phyloP scores from a whole-genome alignment of 1,140 invertebrate species.

The Drosophila malerkotliana region DNA sequence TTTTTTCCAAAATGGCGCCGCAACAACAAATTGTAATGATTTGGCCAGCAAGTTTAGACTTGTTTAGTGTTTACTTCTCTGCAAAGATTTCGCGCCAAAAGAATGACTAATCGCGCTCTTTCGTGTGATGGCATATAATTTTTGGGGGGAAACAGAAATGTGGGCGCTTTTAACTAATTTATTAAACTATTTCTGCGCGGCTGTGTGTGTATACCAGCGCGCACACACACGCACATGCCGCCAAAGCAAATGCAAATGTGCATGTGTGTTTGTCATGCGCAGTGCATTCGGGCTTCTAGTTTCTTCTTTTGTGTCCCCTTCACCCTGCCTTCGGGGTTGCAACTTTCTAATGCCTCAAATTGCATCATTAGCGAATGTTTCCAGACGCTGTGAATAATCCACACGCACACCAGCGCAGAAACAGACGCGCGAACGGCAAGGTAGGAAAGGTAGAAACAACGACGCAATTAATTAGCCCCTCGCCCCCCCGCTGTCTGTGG shows the following conservation, averaged over 20 bases:
- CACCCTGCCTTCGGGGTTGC: background rate
- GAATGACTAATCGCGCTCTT: background rate
- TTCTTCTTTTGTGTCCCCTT: background rate
- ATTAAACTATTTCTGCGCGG: background rate
- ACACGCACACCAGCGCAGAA: background rate
- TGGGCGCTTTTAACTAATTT: background rate
- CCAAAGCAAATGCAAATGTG: constrained; percentile 1
- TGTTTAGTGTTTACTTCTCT: background rate
- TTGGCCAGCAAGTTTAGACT: background rate
- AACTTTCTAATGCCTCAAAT: constrained; percentile 2
- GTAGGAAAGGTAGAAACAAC: constrained; percentile 28
- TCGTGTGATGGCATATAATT: constrained; percentile 13
- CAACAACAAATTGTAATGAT: constrained; percentile 23
- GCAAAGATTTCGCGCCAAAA: background rate
- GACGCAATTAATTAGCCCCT: constrained; percentile 63
- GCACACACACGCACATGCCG: constrained; percentile 17
- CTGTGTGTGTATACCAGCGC: constrained; percentile 11
- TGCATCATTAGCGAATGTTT: constrained; percentile 29
- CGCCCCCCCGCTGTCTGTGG: constrained; percentile 40
- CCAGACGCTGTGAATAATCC: constrained; percentile 17
- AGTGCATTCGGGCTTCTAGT: constrained; percentile 1
- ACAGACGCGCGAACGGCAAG: background rate
- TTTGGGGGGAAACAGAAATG: background rate
- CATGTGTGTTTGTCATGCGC: constrained; percentile 26
- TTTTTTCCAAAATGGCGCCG: constrained; percentile 67